Percentiles rank a stretch among this genome's conserved stretches.
Evolutionary conservation across 2,113 vertebrate genomes (phyloP).

Genomic region (Tragelaphus scriptus): DNA sequence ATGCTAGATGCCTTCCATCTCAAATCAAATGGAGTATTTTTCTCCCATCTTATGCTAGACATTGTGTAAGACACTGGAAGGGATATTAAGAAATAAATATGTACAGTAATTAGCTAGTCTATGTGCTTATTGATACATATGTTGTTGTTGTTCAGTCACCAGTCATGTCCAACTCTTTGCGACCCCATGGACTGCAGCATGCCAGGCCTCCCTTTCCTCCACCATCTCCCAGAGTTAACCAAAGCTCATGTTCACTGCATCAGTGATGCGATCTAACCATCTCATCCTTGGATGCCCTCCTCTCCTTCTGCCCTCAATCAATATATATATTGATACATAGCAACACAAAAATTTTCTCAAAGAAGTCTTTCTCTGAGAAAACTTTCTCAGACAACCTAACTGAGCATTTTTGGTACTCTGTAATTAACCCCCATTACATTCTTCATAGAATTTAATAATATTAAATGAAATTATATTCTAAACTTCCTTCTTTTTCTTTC

Average conservation of each 20-base stretch:
- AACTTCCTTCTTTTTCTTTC: background rate
- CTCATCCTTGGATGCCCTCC: background rate
- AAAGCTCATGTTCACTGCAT: background rate
- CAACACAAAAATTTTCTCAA: background rate
- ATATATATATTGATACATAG: background rate
- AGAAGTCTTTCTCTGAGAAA: background rate
- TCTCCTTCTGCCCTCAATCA: background rate
- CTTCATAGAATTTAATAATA: background rate
- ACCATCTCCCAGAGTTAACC: background rate
- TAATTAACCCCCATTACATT: background rate
- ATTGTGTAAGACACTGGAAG: background rate
- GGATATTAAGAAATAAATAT: background rate
- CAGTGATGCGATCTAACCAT: background rate
- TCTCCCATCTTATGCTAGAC: background rate
- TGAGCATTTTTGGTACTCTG: background rate
- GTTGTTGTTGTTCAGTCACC: background rate
- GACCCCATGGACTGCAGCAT: background rate
- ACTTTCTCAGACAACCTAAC: background rate
- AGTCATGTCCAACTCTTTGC: background rate
- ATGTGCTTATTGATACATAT: background rate
- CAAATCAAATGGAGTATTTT: background rate
- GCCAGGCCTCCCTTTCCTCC: background rate
- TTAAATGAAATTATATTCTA: background rate
- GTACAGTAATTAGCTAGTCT: background rate
- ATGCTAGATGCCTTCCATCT: background rate